Evolutionary conservation across 2,888 invertebrate genomes (phyloP), one percentile per base, ranked within the genome.

Genomic region (Caenorhabditis sinica): DNA sequence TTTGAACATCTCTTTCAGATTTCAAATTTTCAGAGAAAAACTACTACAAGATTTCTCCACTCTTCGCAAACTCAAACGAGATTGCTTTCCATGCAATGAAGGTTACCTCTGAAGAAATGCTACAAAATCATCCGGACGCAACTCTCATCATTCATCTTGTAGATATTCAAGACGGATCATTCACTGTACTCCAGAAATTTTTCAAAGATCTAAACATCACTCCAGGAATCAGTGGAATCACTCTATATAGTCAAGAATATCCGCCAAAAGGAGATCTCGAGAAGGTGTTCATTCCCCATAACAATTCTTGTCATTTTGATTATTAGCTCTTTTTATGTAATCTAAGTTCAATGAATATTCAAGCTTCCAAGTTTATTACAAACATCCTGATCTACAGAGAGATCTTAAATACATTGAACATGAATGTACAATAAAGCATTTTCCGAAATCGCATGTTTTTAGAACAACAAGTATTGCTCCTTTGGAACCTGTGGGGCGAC

Each of bases 381-480:
- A 61, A 77, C 68, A 69, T 43, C 13, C 33, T 43, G 80, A 80
- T 80, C 72, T 80, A 73, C 72, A n/a, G 20, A 33, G 72, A 80
- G 80, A 72, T 80, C 80, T 72, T 58, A 66, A 72, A 40, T 68
- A 63, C 53, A 69, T 25, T 17, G 53, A 15, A 40, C 45, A 40
- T 56, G 28, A 73, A 65, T 63, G 74, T 77, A 69, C 69, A 77
- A 33, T 58, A 75, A 75, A 66, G 66, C 65, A n/a, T 45, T 58
- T 58, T 33, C 1, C 30, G 33, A 43, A n/a, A n/a, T 23, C 25
- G 5, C 33, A 1, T 5, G 9, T 53, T 0, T 13, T 72, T 72
- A 79, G 30, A 79, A 83, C 4, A 83, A 69, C 53, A 79, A 74
- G 49, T 83, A 83, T 65, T 83, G 83, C 9, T 83, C 83, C 28